These are phyloP conservation scores for Rhimphoctona megacephalus DNA, from an alignment of 2,888 invertebrate genomes.

Conservation along the genomic window DNA sequence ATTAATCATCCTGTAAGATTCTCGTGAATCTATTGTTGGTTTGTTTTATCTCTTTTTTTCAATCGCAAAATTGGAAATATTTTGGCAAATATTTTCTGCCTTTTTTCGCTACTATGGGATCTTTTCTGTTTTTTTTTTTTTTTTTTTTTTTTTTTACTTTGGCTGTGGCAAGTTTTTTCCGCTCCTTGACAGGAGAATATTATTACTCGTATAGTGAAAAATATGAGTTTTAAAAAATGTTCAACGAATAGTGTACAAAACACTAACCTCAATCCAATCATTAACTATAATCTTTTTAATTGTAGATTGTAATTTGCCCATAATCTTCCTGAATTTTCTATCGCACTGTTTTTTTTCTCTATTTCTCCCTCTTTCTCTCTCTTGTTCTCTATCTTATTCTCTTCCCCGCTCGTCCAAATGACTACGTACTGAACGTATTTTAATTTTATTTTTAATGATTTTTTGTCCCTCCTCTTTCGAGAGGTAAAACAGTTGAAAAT, in stretches of 20 bases:
- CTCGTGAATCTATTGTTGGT: slow-evolving; percentile 15
- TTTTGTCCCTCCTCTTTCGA: neutral
- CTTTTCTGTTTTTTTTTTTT: slow-evolving; percentile 28
- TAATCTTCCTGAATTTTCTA: slow-evolving; percentile 27
- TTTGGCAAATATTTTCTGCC: slow-evolving; percentile 1
- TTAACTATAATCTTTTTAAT: slow-evolving; percentile 9
- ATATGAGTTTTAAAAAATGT: slow-evolving; percentile 35
- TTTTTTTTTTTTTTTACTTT: slow-evolving; percentile 43
- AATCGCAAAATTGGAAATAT: slow-evolving; percentile 8
- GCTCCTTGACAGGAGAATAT: slow-evolving; percentile 8
- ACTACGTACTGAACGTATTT: slow-evolving; percentile 33
- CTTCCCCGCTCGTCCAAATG: slow-evolving; percentile 30
- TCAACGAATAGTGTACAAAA: slow-evolving; percentile 62
- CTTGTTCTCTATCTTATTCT: slow-evolving; percentile 11
- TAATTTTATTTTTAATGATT: slow-evolving; percentile 31
- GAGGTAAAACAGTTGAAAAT: slow-evolving; percentile 77
- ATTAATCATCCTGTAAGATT: slow-evolving; percentile 63
- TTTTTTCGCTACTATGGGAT: slow-evolving; percentile 23
- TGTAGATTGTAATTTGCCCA: slow-evolving; percentile 14
- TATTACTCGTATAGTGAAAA: slow-evolving; percentile 13
- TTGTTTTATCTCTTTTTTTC: slow-evolving; percentile 3
- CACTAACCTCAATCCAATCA: slow-evolving; percentile 53
- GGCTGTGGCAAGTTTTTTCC: slow-evolving; percentile 63
- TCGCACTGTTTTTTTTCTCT: slow-evolving; percentile 37
- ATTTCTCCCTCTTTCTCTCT: slow-evolving; percentile 32